Evolutionary conservation across 1,140 invertebrate genomes (phyloP).

Genomic region (Pectinophora gossypiella): DNA sequence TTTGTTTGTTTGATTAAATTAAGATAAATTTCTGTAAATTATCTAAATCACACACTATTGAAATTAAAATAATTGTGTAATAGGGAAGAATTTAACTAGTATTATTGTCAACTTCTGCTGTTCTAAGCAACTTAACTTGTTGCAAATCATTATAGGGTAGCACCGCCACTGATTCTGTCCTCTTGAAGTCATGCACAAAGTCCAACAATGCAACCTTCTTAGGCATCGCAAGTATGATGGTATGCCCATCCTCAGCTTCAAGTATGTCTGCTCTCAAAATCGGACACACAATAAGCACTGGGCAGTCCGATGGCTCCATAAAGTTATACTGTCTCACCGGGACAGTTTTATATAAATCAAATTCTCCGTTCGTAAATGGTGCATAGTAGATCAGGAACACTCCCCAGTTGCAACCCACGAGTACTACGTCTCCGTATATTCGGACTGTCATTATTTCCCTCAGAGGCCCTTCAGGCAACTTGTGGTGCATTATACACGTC

Average conservation of each 20-base stretch:
- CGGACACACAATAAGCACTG: slow-evolving; percentile 38
- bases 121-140: slow-evolving; percentile 20
- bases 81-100: not conserved
- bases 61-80: no score
- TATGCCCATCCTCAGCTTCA: slow-evolving; percentile 42
- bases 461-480: slow-evolving; percentile 32
- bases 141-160: slow-evolving; percentile 26
- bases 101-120: slow-evolving; percentile 8
- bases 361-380: slow-evolving; percentile 37
- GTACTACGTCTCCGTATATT: slow-evolving; percentile 42
- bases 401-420: slow-evolving; percentile 51
- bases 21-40: no score
- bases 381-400: slow-evolving; percentile 48
- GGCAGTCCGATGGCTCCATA: slow-evolving; percentile 40
- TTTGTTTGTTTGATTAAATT: no score
- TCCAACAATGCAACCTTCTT: slow-evolving; percentile 47
- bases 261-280: slow-evolving; percentile 46
- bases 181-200: slow-evolving; percentile 36
- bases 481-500: slow-evolving; percentile 37
- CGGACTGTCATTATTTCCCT: slow-evolving; percentile 35
- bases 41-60: no score
- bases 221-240: slow-evolving; percentile 45
- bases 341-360: slow-evolving; percentile 40
- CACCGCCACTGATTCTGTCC: slow-evolving; percentile 20
- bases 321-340: slow-evolving; percentile 54